Evolutionary conservation across 2,113 vertebrate genomes (phyloP), one percentile per base, ranked within the genome.

Genomic region (Proterorhinus semilunaris): DNA sequence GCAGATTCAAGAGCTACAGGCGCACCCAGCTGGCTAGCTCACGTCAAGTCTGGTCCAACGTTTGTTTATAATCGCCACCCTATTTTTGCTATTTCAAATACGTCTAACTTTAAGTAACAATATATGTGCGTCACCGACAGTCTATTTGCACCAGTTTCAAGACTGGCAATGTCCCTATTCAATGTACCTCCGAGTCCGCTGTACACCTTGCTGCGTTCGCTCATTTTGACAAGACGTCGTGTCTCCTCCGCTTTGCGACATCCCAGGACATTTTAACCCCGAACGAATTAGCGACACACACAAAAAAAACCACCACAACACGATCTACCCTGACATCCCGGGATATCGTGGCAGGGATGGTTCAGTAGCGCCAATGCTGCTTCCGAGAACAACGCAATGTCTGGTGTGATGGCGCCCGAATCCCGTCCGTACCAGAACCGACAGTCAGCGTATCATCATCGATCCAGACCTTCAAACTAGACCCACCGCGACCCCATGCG

Each of bases 361-460:
- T 49, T 48, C 17, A 62, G 45, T 62, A 72, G 27, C 76, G 81
- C 80, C 62, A 8, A 11, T 74, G 42, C 85, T 82, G 45, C 71
- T 70, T 80, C 75, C 64, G 58, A 47, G 58, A 65, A 78, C 59
- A 81, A 84, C 87, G 83, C 83, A 87, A 80, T 71, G 84, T 87
- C 85, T 87, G 27, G 87, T 82, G 78, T 83, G 89, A 89, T 89
- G 89, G 89, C 89, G 88, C 82, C 89, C 74, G 86, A 77, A 55
- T 85, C 83, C 27, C 78, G 82, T 84, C 81, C 81, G 76, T 75
- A 86, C 82, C 86, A 88, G 85, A 86, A 86, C 86, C 83, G 68
- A 71, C 55, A 10, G 75, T 81, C 74, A 80, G 62, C 4, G 27
- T 71, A 71, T 48, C 0, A 49, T 54, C 71, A 67, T 53, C 1